Conservation (phyloP, 2,797 vertebrate species). For the Anguilla anguilla region DNA sequence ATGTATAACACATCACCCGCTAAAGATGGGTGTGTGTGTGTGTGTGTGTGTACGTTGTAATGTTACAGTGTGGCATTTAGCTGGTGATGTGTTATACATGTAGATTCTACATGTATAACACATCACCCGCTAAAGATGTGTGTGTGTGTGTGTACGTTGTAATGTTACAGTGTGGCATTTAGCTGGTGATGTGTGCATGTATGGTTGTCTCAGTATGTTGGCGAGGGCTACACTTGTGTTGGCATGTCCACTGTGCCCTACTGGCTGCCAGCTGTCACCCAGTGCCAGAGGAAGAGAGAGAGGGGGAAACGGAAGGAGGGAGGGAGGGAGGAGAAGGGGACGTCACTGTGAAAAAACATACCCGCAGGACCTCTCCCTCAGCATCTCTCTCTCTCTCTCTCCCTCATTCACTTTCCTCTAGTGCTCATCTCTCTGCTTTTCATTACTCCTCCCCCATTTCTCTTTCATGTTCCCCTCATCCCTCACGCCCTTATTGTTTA, state of each 20-base stretch:
- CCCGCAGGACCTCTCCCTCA: slow-evolving; percentile 60
- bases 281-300: slow-evolving; percentile 56
- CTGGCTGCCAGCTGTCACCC: slow-evolving; percentile 80
- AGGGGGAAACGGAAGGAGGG: slow-evolving; percentile 51
- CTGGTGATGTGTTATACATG: slow-evolving; percentile 15
- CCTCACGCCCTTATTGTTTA: slow-evolving; percentile 15
- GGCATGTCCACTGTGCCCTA: slow-evolving; percentile 74
- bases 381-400: slow-evolving; percentile 57
- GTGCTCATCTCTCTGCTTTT: not conserved
- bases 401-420: not conserved
- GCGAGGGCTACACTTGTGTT: slow-evolving; percentile 64
- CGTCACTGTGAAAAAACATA: slow-evolving; percentile 63
- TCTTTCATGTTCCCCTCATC: not conserved
- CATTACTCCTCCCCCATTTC: slow-evolving; percentile 5
- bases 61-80: too few relatives aligned
- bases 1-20: not conserved
- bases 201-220: slow-evolving; percentile 66
- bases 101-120: not conserved
- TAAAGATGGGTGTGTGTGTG: not conserved
- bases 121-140: not conserved
- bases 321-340: slow-evolving; percentile 43
- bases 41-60: slow-evolving; percentile 22
- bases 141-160: slow-evolving; percentile 23
- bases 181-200: slow-evolving; percentile 31
- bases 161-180: not conserved